Evolutionary conservation across 2,888 invertebrate species (phyloP).

Genomic region (Chymomyza amoena): DNA sequence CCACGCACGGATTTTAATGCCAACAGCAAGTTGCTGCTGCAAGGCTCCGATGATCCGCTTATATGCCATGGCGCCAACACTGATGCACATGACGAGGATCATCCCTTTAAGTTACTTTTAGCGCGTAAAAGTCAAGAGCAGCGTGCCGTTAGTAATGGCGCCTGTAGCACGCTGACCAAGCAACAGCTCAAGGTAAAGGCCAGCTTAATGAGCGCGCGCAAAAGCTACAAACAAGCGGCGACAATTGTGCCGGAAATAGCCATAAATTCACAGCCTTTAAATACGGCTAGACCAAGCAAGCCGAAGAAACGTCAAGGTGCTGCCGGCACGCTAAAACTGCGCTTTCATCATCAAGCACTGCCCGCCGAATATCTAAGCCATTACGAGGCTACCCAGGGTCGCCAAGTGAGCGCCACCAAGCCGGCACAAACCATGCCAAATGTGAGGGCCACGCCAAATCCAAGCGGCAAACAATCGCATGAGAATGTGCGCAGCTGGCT

Average conservation of each 20-base stretch:
- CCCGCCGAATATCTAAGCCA: constrained; percentile 89
- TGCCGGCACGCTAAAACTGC: constrained; percentile 84
- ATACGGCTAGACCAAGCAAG: constrained; percentile 23
- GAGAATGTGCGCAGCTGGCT: constrained; percentile 88
- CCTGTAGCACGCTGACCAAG: constrained; percentile 65
- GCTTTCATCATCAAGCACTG: constrained; percentile 89
- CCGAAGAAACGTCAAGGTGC: constrained; percentile 44
- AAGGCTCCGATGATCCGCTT: constrained; percentile 78
- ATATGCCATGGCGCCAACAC: constrained; percentile 77
- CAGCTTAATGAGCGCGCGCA: constrained; percentile 65
- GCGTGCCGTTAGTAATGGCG: constrained; percentile 45
- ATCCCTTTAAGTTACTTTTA: constrained; percentile 66
- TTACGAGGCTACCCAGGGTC: constrained; percentile 86
- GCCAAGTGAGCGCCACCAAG: constrained; percentile 67
- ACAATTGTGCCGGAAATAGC: background rate
- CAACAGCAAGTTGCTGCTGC: constrained; percentile 69
- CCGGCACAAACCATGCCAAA: constrained; percentile 71
- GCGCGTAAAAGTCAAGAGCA: constrained; percentile 38
- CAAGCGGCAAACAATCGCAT: constrained; percentile 79
- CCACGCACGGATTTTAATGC: constrained; percentile 45
- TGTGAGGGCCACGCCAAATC: constrained; percentile 44
- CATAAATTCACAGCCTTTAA: constrained; percentile 7
- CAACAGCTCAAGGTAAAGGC: constrained; percentile 75
- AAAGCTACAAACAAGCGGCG: constrained; percentile 14
- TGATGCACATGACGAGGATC: constrained; percentile 74